phyloP scores from a whole-genome alignment of 1,140 invertebrate genomes.

The Harlomillsia oculata region DNA sequence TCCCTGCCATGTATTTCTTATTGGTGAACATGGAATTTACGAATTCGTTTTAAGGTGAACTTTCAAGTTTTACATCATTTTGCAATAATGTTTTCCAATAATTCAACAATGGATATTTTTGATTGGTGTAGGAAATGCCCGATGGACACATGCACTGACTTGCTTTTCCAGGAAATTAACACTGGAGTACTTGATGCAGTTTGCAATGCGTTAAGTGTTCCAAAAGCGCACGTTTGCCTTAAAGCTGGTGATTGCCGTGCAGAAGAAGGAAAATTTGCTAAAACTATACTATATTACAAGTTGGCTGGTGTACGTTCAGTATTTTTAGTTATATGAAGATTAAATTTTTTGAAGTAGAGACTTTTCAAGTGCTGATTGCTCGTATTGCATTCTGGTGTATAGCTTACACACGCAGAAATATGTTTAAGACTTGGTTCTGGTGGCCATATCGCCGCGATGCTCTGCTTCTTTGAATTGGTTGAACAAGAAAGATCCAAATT shows the following conservation, averaged over 20 bases:
- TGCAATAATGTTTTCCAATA: too few species aligned
- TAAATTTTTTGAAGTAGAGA: not conserved
- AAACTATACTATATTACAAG: slow-evolving; percentile 34
- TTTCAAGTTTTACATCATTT: too few species aligned
- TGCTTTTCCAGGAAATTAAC: slow-evolving; percentile 25
- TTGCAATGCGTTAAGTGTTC: slow-evolving; percentile 29
- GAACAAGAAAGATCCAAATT: slow-evolving; percentile 30
- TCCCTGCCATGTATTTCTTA: slow-evolving; percentile 28
- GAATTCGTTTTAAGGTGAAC: slow-evolving; percentile 26
- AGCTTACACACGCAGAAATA: slow-evolving; percentile 31
- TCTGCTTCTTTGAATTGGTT: slow-evolving; percentile 34
- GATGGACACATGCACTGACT: slow-evolving; percentile 25
- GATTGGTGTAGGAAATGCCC: slow-evolving; percentile 22
- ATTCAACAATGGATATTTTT: not conserved
- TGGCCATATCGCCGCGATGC: slow-evolving; percentile 31
- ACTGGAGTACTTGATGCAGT: slow-evolving; percentile 25
- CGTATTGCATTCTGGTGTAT: not conserved
- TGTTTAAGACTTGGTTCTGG: slow-evolving; percentile 33
- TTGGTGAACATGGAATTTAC: slow-evolving; percentile 22
- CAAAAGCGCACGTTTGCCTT: slow-evolving; percentile 24
- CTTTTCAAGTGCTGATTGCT: not conserved
- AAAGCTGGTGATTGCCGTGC: slow-evolving; percentile 29
- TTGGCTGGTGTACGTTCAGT: slow-evolving; percentile 29
- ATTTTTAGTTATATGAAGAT: not conserved
- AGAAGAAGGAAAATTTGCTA: slow-evolving; percentile 33